phyloP scores from a whole-genome alignment of 2,113 vertebrate species.

The Deroptyus accipitrinus region DNA sequence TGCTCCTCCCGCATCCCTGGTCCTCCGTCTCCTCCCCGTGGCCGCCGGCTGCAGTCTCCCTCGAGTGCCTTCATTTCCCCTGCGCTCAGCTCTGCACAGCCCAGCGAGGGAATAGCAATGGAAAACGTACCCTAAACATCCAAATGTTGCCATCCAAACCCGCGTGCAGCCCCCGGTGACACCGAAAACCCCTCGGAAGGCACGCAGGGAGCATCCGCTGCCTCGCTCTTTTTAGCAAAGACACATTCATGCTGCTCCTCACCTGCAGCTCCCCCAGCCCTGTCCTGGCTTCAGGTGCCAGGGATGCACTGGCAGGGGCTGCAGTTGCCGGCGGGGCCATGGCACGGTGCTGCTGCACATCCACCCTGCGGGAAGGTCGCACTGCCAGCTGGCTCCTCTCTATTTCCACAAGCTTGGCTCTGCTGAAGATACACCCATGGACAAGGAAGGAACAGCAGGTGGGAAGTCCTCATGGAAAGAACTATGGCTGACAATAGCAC shows the following conservation, averaged over 20 bases:
- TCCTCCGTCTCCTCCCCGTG: constrained; percentile 62
- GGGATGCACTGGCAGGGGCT: background rate
- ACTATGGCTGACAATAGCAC: background rate
- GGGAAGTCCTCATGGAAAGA: background rate
- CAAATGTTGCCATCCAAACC: background rate
- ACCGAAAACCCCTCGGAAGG: background rate
- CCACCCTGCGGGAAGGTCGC: background rate
- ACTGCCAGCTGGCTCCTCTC: background rate
- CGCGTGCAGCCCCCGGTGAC: background rate
- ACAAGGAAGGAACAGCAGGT: background rate
- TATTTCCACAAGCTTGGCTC: background rate
- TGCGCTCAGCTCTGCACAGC: background rate
- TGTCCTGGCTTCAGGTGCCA: background rate
- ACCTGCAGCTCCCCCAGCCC: background rate
- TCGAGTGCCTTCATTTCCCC: fast-evolving
- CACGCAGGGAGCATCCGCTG: background rate
- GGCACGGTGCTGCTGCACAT: background rate
- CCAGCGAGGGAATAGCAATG: background rate
- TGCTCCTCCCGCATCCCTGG: background rate
- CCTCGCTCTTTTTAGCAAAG: background rate
- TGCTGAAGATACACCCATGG: background rate
- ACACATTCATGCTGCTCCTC: background rate
- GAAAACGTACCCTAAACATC: background rate
- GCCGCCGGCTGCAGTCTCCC: background rate
- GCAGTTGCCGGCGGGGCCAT: background rate